These are phyloP conservation scores for Ursus arctos DNA, from an alignment of 2,113 vertebrate species.

Conservation along the genomic window DNA sequence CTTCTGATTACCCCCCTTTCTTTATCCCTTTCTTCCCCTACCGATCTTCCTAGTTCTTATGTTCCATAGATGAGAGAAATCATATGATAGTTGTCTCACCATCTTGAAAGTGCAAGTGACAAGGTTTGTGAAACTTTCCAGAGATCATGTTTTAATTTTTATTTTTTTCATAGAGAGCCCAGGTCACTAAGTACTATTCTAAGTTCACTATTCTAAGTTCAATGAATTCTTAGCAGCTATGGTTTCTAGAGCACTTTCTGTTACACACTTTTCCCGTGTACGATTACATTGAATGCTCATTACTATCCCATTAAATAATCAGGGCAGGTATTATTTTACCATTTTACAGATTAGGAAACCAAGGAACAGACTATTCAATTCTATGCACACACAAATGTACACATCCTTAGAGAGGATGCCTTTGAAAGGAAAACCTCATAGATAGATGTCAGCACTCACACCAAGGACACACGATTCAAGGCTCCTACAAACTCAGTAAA, in stretches of 20 bases:
- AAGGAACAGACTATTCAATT: not conserved
- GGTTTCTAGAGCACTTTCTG: not conserved
- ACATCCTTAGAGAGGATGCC: not conserved
- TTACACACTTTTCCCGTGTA: not conserved
- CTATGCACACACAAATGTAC: not conserved
- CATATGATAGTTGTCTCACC: no score
- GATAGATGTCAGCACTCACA: not conserved
- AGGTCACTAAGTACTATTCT: not conserved
- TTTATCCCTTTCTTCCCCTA: no score
- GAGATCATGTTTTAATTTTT: not conserved
- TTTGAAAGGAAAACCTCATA: not conserved
- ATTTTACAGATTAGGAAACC: constrained; percentile 21
- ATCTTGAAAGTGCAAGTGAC: not conserved
- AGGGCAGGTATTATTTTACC: not conserved
- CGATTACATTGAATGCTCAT: not conserved
- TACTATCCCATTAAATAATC: not conserved
- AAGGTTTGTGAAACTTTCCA: not conserved
- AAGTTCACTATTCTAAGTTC: not conserved
- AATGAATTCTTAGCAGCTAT: not conserved
- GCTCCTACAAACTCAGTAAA: not conserved
- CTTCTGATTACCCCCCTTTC: no score
- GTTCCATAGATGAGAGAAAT: no score
- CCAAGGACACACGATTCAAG: not conserved
- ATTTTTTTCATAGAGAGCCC: not conserved
- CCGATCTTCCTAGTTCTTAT: no score